phyloP scores from a whole-genome alignment of 2,113 vertebrate genomes.

The Misgurnus anguillicaudatus region DNA sequence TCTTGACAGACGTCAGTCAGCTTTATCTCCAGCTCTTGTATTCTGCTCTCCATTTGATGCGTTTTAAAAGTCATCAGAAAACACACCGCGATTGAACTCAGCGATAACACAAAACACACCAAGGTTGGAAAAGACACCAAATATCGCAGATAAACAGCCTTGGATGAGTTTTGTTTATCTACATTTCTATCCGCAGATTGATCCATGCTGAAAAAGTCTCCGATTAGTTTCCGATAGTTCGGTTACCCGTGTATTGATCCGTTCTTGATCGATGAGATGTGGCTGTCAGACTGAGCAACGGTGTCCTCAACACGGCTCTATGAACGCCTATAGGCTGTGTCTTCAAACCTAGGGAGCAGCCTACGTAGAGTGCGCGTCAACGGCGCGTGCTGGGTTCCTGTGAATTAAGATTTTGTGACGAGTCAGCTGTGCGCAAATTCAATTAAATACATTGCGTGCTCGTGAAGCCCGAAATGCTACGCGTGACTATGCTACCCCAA shows the following conservation, averaged over 20 bases:
- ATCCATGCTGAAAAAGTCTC: constrained; percentile 65
- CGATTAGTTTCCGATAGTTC: constrained; percentile 15
- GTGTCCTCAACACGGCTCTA: constrained; percentile 5
- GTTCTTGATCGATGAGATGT: constrained; percentile 36
- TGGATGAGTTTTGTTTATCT: constrained; percentile 64
- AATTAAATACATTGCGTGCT: background rate
- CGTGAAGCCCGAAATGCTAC: background rate
- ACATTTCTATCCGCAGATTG: constrained; percentile 48
- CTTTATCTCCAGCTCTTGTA: constrained; percentile 79
- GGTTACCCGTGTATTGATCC: constrained; percentile 24
- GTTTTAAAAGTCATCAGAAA: constrained; percentile 84
- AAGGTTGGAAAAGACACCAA: constrained; percentile 65
- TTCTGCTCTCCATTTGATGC: constrained; percentile 79
- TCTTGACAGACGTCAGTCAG: constrained; percentile 57
- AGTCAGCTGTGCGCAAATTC: no score
- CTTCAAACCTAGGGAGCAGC: background rate
- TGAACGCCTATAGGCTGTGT: constrained; percentile 18
- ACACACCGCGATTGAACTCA: constrained; percentile 80
- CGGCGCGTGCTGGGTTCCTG: background rate
- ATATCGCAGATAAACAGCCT: constrained; percentile 59
- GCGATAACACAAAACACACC: constrained; percentile 79
- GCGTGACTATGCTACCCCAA: background rate
- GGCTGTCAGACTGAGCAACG: constrained; percentile 36
- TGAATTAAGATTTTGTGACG: no score
- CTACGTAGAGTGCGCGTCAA: background rate